phyloP scores from a whole-genome alignment of 2,888 invertebrate genomes.

The Sthenelais limicola region DNA sequence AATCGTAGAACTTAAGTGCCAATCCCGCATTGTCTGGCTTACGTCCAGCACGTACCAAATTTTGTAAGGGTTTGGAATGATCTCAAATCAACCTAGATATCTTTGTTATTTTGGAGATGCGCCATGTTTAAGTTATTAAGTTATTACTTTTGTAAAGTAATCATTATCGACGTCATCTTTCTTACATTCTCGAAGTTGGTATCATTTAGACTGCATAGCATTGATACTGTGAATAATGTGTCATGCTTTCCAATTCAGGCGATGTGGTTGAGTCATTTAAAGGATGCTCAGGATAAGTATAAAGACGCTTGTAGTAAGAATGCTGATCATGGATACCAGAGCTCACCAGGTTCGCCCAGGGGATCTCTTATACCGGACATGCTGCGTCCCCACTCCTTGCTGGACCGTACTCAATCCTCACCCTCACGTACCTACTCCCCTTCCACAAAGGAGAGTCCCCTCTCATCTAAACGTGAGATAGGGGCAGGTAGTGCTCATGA shows the following conservation, averaged over 20 bases:
- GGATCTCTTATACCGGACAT: constrained; percentile 12
- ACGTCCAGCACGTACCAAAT: too few relatives aligned
- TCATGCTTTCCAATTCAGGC: too few relatives aligned
- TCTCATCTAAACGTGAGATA: constrained; percentile 5
- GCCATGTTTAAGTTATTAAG: too few relatives aligned
- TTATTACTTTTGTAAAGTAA: background rate
- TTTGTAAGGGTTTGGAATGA: too few relatives aligned
- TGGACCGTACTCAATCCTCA: constrained; percentile 24
- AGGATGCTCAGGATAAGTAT: constrained; percentile 75
- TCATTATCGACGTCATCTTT: background rate
- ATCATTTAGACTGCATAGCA: background rate
- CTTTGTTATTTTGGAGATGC: too few relatives aligned
- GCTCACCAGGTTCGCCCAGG: constrained; percentile 19
- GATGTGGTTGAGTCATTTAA: constrained; percentile 74
- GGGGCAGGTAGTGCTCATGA: background rate
- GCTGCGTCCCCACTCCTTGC: constrained; percentile 17
- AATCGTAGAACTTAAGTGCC: too few relatives aligned
- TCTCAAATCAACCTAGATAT: too few relatives aligned
- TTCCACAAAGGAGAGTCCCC: background rate
- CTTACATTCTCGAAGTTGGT: background rate
- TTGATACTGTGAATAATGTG: background rate
- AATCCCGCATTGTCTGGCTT: too few relatives aligned
- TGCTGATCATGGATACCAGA: constrained; percentile 30
- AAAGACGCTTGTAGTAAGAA: constrained; percentile 56
- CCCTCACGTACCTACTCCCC: background rate